Base-by-base conservation (phyloP, 2,888 invertebrate genomes). In the Sarcophaga caerulescens region DNA sequence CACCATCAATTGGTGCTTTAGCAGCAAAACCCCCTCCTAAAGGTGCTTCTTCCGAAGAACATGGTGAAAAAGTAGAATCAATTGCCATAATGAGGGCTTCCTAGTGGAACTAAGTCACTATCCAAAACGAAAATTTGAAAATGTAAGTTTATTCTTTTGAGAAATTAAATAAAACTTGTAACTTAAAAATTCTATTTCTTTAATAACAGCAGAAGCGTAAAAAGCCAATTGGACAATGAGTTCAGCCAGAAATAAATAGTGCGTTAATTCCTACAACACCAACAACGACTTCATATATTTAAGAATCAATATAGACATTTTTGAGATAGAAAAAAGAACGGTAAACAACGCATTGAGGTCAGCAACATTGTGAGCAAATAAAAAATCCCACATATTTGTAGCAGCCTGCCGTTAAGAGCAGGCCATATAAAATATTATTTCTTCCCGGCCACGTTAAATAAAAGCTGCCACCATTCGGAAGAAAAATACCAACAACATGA, bases 401-500 rank as follows among this genome's bases (percentile, higher is more conserved):
- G n/a, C n/a, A 17, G 86, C 86, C 86, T 86, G 86, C 81, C 10
- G 12, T 59, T 62, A 66, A 75, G 25, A 21, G 84, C 86, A 86
- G 86, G 86, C 84, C 77, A 12, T 78, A 47, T 60, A 71, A 12
- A 75, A 70, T 6, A 74, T 19, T 59, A 12, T 86, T 85, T 81
- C 82, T 87, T 78, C 60, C 70, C 81, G 73, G 75, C 65, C 80
- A 81, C 76, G 84, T 83, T 84, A 84, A 73, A 86, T 89, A 91
- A 91, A 92, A 91, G 89, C 92, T 90, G 92, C 89, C 92, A 92
- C 91, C 92, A 92, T 92, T 92, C 90, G 92, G 91, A 92, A 92
- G 89, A 92, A 92, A 92, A 92, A 92, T 89, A 92, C 92, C 86
- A 90, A 91, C 89, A 92, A 92, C 91, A 96, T 96, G 96, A 96